Evolutionary conservation across 2,113 vertebrate species (phyloP), one percentile per base, ranked within the genome.

Genomic region (Formicarius rufipectus): DNA sequence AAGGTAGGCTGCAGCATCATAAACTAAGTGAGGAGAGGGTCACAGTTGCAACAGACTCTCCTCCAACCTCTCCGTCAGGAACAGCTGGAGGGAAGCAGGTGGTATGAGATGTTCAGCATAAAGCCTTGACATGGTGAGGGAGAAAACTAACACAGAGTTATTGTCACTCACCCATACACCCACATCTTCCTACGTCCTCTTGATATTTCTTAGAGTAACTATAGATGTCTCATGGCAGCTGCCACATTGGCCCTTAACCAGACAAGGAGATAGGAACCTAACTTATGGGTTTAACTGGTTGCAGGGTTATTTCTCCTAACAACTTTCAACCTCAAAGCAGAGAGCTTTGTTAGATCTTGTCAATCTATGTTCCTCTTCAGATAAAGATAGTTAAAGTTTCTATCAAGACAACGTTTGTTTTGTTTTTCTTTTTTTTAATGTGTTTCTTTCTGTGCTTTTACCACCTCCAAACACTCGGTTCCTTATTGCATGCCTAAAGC

Each of bases 281-380:
- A 66, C 47, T 71, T 94, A 55, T 12, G 37, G 76, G 79, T 90
- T 92, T 88, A 78, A 44, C 85, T 92, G 92, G 68, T 71, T 92
- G 83, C 75, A 90, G 69, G 73, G 80, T 90, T 92, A 53, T 94
- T 93, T 96, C 95, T 95, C 28, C 52, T 66, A 87, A 80, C 73
- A 73, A 82, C 50, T 94, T 93, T 97, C 92, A 96, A 96, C 90
- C 93, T 93, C 66, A 75, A 84, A 96, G 44, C 22, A 76, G 64
- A 74, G 45, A 84, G 23, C 13, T 81, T 72, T 7, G 69, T 88
- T 72, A 78, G 52, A 64, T 88, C 59, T 55, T 68, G 79, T 88
- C 93, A 93, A 60, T 93, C 47, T n/a, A 24, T 10, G 18, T 93
- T 96, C 31, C 25, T 49, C 42, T 77, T 86, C 85, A 81, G 23